These are phyloP conservation scores for Oreochromis aureus DNA, from an alignment of 2,113 vertebrate species.

Conservation along the genomic window DNA sequence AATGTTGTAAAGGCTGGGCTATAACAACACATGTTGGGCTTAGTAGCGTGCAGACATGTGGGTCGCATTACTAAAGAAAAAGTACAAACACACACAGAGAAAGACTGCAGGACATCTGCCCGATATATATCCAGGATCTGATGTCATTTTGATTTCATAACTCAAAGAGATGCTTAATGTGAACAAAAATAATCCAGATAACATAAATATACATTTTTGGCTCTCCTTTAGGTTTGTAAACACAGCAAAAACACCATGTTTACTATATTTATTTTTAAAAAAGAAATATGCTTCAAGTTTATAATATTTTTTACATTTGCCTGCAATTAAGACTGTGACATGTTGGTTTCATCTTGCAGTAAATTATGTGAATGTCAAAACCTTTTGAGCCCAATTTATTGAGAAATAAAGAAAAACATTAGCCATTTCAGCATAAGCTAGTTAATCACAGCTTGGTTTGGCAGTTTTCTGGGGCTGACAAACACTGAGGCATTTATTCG, in stretches of 20 bases:
- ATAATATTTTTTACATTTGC: neutral
- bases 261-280: rapidly evolving
- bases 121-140: neutral
- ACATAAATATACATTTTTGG: neutral
- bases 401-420: neutral
- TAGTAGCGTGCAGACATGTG: constrained; percentile 2
- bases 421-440: neutral
- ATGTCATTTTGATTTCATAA: neutral
- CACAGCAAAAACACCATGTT: neutral
- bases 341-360: neutral
- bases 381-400: neutral
- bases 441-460: neutral
- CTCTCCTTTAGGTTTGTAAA: neutral
- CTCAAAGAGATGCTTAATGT: neutral
- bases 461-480: neutral
- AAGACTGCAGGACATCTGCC: neutral
- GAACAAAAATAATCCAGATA: neutral
- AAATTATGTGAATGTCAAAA: neutral
- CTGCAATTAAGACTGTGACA: neutral
- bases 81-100: neutral
- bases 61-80: neutral
- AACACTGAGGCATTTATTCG: neutral
- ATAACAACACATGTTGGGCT: neutral
- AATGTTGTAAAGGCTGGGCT: neutral
- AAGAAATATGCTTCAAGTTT: neutral